These are phyloP conservation scores for Protobothrops flavoviridis DNA, from an alignment of 2,113 vertebrate species.

Conservation along the genomic window DNA sequence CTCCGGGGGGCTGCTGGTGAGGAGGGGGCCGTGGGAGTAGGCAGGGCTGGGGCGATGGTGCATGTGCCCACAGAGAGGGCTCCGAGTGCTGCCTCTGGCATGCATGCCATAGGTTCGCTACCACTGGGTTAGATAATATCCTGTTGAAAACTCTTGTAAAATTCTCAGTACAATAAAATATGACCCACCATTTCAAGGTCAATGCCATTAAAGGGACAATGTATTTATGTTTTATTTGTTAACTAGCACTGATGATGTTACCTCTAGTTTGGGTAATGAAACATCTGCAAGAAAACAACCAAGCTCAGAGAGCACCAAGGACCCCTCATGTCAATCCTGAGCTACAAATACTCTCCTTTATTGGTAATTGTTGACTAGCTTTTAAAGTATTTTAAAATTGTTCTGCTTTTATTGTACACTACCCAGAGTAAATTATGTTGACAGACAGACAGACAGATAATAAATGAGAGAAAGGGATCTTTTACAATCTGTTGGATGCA, in stretches of 20 bases:
- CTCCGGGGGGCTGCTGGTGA: too few species aligned
- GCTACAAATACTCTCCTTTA: neutral
- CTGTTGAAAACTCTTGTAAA: neutral
- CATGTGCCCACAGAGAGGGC: too few species aligned
- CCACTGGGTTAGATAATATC: neutral
- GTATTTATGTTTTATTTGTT: neutral
- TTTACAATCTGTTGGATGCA: neutral
- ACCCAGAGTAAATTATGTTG: neutral
- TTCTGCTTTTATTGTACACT: neutral
- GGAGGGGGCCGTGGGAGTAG: too few species aligned
- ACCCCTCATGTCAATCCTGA: neutral
- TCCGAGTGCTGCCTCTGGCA: too few species aligned
- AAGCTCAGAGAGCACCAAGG: neutral
- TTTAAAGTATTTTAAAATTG: neutral
- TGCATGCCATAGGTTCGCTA: too few species aligned
- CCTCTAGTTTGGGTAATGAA: neutral
- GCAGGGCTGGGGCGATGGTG: too few species aligned
- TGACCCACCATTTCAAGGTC: neutral
- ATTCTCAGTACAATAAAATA: neutral
- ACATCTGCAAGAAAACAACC: neutral
- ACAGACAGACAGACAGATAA: too few species aligned
- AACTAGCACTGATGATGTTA: neutral
- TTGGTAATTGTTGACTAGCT: neutral
- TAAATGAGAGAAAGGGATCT: neutral
- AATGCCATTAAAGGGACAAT: neutral